Evolutionary conservation across 2,888 invertebrate species (phyloP), one percentile per base, ranked within the genome.

Genomic region (Acrocyrtus sp.): DNA sequence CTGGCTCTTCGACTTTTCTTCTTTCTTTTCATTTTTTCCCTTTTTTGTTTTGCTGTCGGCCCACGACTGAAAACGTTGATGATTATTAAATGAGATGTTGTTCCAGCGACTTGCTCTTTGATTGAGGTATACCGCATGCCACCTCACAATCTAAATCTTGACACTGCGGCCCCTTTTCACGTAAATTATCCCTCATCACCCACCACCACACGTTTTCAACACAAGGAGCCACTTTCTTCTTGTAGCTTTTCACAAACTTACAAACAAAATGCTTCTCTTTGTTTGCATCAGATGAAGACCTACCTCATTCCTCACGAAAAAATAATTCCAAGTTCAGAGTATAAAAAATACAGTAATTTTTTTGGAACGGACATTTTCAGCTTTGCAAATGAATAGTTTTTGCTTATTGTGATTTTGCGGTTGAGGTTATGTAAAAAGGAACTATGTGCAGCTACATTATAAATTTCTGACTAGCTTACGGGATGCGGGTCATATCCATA

Each of bases 51-150:
- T 68, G 24, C 43, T 57, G 53, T 45, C 65, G 72, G 72, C 24
- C 17, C 54, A 53, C 41, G 15, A 19, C 24, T 58, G 61, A 15
- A n/a, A n/a, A 57, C 58, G 65, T 61, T 76, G 74, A 74, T 74
- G 70, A 69, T 74, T 74, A 74, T 74, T 76, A 76, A 74, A 76
- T 74, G 74, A 74, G 70, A 76, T 74, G 76, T 74, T 70, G 70
- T 66, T 67, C 60, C 47, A 73, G 66, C 67, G 58, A 65, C 58
- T 70, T 70, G 67, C 57, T 74, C 76, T 76, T 72, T 76, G 70
- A 76, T 76, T 76, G 58, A 58, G 53, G 34, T 56, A 53, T 68
- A 66, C 67, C 70, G 74, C 72, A 70, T 68, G 58, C 65, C 75
- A 67, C 72, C 75, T 72, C 48, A 48, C 45, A 68, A 75, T 75